Evolutionary conservation across 1,140 invertebrate species (phyloP).

Genomic region (Leptonema lineaticorne): DNA sequence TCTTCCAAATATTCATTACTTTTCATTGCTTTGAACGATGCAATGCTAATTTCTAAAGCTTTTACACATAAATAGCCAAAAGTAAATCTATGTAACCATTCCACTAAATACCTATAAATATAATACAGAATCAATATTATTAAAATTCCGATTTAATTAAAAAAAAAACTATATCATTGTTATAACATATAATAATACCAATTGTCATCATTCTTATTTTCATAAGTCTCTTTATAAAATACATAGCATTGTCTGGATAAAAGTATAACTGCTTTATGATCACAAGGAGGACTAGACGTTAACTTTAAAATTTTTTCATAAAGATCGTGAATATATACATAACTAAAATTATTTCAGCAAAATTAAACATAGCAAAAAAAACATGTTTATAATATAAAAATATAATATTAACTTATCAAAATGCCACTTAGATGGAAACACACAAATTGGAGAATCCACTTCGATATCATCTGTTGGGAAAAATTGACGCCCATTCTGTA

Average conservation of each 20-base stretch:
- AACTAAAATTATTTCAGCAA: conserved; percentile 19
- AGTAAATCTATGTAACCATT: conserved; percentile 32
- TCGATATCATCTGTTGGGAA: conserved; percentile 28
- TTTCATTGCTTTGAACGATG: conserved; percentile 26
- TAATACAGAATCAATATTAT: background rate
- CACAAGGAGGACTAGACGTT: conserved; percentile 3
- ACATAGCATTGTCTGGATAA: conserved; percentile 17
- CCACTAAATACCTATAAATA: conserved; percentile 13
- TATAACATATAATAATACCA: conserved; percentile 10
- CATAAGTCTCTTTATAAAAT: conserved; percentile 14
- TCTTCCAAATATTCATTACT: conserved; percentile 19
- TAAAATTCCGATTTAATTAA: background rate
- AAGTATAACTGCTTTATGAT: conserved; percentile 8
- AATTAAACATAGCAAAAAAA: background rate
- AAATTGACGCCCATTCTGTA: conserved; percentile 28
- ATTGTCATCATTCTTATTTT: conserved; percentile 1
- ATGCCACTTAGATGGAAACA: conserved; percentile 29
- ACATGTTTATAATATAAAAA: background rate
- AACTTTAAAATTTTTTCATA: conserved; percentile 25
- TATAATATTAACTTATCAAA: conserved; percentile 32
- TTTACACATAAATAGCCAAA: conserved; percentile 30
- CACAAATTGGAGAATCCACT: conserved; percentile 20
- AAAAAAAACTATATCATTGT: background rate
- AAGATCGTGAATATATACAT: conserved; percentile 8
- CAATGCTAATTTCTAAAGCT: conserved; percentile 26